A percentile compares a stretch with the other conserved stretches of the same genome.
Conservation (phyloP, 2,113 vertebrate species). For the Cebus imitator region DNA sequence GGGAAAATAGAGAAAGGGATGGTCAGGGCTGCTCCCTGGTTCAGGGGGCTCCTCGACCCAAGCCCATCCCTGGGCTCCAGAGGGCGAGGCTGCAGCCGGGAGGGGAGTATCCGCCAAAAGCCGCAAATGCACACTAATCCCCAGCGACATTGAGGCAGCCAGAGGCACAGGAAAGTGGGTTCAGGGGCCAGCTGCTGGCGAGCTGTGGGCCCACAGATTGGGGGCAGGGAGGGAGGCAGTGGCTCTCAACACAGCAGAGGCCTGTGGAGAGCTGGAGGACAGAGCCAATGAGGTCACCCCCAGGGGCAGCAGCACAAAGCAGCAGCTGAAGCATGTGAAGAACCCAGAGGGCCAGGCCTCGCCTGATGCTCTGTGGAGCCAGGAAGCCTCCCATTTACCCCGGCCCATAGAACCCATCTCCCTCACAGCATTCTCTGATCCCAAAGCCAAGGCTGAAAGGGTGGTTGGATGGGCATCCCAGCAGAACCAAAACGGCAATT, state of each 20-base stretch:
- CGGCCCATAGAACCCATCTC: not conserved
- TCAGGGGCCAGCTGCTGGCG: not conserved
- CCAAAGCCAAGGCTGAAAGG: not conserved
- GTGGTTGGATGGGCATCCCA: not conserved
- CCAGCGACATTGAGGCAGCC: conserved; percentile 20
- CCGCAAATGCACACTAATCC: conserved; percentile 60
- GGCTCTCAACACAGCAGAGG: conserved; percentile 33
- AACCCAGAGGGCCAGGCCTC: conserved; percentile 46
- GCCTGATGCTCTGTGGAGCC: not conserved
- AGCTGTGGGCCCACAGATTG: not conserved
- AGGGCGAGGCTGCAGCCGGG: not conserved
- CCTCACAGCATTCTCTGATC: not conserved
- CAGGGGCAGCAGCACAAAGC: conserved; percentile 20
- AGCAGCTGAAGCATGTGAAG: not conserved
- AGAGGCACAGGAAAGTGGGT: not conserved
- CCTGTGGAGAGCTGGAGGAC: not conserved
- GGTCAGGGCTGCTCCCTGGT: conserved; percentile 71
- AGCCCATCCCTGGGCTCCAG: not conserved
- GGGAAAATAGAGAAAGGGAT: conserved; percentile 81
- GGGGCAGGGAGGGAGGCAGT: not conserved
- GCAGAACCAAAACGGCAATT: not conserved
- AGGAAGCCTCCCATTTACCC: not conserved
- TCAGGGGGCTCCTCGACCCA: conserved; percentile 70
- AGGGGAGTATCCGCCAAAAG: not conserved
- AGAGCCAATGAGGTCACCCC: conserved; percentile 51